A percentile compares a stretch with the other conserved stretches of the same genome.
Evolutionary conservation across 2,797 vertebrate species (phyloP).

Genomic region (Propithecus perrieri): DNA sequence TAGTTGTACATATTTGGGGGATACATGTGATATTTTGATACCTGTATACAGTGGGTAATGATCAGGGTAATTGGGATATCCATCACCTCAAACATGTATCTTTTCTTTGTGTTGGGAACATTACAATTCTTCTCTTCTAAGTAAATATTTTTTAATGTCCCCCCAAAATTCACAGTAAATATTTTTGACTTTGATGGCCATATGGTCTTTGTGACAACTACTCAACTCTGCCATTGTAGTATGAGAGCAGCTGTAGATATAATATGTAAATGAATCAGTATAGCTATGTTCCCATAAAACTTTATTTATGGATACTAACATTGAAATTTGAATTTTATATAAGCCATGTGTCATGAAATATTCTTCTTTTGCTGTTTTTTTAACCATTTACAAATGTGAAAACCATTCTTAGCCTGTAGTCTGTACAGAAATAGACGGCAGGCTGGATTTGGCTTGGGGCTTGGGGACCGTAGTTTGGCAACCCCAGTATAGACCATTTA

Average conservation of each 20-base stretch:
- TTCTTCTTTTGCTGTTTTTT: not conserved
- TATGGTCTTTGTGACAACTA: not conserved
- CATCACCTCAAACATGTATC: not conserved
- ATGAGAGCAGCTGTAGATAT: not conserved
- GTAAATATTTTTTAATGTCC: not conserved
- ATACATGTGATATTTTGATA: not conserved
- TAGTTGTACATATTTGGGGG: not conserved
- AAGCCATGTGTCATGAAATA: not conserved
- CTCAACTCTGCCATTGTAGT: not conserved
- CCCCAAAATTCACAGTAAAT: not conserved
- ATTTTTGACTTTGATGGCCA: not conserved
- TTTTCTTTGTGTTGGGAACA: not conserved
- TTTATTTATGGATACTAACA: constrained; percentile 17
- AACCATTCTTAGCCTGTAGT: not conserved
- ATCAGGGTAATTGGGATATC: not conserved
- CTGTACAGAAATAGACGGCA: not conserved
- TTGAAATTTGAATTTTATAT: not conserved
- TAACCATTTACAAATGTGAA: constrained; percentile 21
- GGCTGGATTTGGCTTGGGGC: not conserved
- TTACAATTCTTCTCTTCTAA: not conserved
- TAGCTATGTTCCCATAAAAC: constrained; percentile 6
- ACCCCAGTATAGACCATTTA: not conserved
- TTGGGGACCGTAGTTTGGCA: not conserved
- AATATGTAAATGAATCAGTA: not conserved
- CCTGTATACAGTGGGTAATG: not conserved